These are phyloP conservation scores for Tetramorium parvispinum DNA, from an alignment of 1,140 invertebrate genomes.

Conservation along the genomic window DNA sequence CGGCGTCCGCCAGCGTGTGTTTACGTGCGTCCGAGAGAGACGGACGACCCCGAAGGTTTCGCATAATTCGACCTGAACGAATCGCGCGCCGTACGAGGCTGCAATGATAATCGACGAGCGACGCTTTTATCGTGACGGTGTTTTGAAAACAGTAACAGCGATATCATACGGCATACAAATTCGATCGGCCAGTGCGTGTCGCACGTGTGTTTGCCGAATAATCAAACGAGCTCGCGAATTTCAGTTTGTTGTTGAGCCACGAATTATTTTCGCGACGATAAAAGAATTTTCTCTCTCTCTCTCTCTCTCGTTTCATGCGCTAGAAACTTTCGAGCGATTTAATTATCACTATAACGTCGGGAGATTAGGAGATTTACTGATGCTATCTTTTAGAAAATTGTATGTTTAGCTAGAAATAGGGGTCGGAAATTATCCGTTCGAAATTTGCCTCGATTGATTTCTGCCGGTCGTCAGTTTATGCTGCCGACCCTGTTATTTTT, in stretches of 20 bases:
- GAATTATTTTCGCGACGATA: neutral
- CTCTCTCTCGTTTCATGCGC: neutral
- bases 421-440: neutral
- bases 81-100: neutral
- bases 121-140: conserved; percentile 48
- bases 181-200: conserved; percentile 2
- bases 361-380: neutral
- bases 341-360: neutral
- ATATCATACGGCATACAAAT: conserved; percentile 53
- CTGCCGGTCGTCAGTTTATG: conserved; percentile 52
- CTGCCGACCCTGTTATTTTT: conserved; percentile 63
- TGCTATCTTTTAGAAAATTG: neutral
- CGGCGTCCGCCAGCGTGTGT: conserved; percentile 6
- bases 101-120: conserved; percentile 31
- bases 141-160: conserved; percentile 60
- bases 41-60: neutral
- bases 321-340: neutral
- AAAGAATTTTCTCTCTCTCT: neutral
- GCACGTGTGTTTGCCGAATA: conserved; percentile 1
- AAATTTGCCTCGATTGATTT: conserved; percentile 65
- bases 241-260: neutral
- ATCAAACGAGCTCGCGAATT: neutral
- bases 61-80: conserved; percentile 8
- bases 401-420: conserved; percentile 3
- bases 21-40: neutral